Percentiles rank a stretch among this genome's conserved stretches.
These are phyloP conservation scores for Minunthozetes semirufus DNA, from an alignment of 2,888 invertebrate species.

Conservation along the genomic window DNA sequence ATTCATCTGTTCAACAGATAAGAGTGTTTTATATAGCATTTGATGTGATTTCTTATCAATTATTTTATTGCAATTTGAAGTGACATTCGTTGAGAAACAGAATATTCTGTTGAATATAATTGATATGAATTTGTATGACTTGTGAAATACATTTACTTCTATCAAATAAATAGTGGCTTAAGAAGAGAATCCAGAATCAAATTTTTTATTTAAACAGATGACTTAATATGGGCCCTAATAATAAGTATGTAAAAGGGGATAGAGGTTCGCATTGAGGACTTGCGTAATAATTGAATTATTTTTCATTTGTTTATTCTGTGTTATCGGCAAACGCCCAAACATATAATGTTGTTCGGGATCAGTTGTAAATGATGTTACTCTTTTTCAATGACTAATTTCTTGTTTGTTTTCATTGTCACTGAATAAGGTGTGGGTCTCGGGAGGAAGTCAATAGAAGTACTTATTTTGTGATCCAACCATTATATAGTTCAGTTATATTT, in stretches of 20 bases:
- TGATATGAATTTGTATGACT: background rate
- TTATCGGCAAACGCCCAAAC: conserved; percentile 1
- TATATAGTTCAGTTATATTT: no score
- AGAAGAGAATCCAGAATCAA: background rate
- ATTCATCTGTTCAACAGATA: no score
- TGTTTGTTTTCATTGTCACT: background rate
- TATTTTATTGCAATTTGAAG: background rate
- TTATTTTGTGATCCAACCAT: no score
- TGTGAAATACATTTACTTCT: background rate
- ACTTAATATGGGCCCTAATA: background rate
- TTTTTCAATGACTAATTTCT: background rate
- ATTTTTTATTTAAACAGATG: conserved; percentile 2
- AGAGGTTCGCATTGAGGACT: background rate
- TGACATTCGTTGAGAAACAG: conserved; percentile 4
- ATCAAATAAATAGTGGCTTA: background rate
- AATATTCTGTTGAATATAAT: background rate
- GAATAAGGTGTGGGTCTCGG: background rate
- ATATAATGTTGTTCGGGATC: background rate
- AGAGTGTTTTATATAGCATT: background rate
- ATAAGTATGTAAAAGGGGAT: background rate
- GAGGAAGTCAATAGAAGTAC: no score
- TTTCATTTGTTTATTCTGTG: background rate
- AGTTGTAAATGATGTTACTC: background rate
- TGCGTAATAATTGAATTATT: background rate
- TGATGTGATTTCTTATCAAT: background rate